Evolutionary conservation across 1,140 invertebrate species (phyloP).

Genomic region (Pomacea maculata): DNA sequence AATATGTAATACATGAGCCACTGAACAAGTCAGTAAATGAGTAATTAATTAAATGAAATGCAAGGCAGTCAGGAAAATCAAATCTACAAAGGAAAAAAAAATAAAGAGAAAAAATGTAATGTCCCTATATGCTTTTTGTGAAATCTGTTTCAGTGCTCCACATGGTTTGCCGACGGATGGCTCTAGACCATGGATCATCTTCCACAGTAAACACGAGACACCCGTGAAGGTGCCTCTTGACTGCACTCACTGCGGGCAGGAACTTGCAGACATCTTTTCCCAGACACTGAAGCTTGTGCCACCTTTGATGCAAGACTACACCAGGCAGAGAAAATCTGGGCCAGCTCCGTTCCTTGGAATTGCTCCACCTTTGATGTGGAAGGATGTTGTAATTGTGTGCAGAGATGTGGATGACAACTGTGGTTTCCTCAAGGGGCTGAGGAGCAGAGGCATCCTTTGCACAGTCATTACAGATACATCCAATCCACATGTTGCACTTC

Average conservation of each 20-base stretch:
- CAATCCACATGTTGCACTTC: slow-evolving; percentile 12
- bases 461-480: slow-evolving; percentile 6
- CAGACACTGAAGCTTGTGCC: slow-evolving; percentile 12
- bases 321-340: neutral
- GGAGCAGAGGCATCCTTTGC: slow-evolving; percentile 7
- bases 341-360: neutral
- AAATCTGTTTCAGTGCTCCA: slow-evolving; percentile 5
- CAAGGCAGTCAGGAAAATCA: neutral
- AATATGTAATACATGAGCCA: no score
- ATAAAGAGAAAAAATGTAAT: neutral
- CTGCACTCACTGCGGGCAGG: slow-evolving; percentile 17
- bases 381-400: slow-evolving; percentile 26
- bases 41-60: neutral
- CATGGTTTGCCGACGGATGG: slow-evolving; percentile 27
- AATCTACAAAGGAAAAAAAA: neutral
- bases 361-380: slow-evolving; percentile 1
- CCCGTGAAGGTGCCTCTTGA: slow-evolving; percentile 7
- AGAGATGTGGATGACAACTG: neutral
- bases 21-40: neutral
- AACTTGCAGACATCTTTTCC: slow-evolving; percentile 19
- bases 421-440: slow-evolving; percentile 5
- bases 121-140: neutral
- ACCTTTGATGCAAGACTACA: neutral
- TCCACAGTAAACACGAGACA: slow-evolving; percentile 18
- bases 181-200: slow-evolving; percentile 25